Conservation (phyloP, 1,140 invertebrate species). For the Rhyzopertha dominica region DNA sequence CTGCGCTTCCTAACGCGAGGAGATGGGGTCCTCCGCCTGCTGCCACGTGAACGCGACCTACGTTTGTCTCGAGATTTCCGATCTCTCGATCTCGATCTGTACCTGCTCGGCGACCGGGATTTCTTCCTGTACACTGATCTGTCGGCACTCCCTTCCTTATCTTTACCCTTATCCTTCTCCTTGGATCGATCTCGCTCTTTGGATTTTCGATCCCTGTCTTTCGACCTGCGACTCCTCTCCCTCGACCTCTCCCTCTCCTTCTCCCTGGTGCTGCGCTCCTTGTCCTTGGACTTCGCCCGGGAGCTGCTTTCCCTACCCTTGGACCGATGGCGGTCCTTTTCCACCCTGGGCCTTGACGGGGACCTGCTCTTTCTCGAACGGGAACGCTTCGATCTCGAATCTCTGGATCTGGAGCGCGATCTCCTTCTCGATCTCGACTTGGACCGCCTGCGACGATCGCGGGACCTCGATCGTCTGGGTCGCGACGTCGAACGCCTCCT, state of each 20-base stretch:
- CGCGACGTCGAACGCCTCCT: constrained; percentile 42
- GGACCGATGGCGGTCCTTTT: constrained; percentile 18
- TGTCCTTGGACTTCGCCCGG: constrained; percentile 18
- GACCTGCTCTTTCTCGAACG: constrained; percentile 23
- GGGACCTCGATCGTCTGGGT: constrained; percentile 44
- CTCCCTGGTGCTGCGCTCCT: constrained; percentile 11
- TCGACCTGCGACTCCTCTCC: constrained; percentile 44
- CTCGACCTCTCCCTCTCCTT: constrained; percentile 40
- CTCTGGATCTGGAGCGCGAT: constrained; percentile 54
- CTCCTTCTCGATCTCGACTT: constrained; percentile 44
- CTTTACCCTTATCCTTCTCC: constrained; percentile 37
- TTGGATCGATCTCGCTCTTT: constrained; percentile 10
- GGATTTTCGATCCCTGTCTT: constrained; percentile 40
- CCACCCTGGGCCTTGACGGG: constrained; percentile 38
- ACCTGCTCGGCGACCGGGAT: constrained; percentile 44
- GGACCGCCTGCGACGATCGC: constrained; percentile 44
- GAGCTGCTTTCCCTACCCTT: constrained; percentile 17
- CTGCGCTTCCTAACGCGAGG: constrained; percentile 29
- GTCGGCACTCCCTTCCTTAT: constrained; percentile 34
- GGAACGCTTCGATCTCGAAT: constrained; percentile 43
- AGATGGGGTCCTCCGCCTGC: constrained; percentile 12
- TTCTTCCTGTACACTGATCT: constrained; percentile 41
- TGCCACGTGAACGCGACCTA: constrained; percentile 30
- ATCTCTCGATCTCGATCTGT: constrained; percentile 21
- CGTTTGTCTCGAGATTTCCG: constrained; percentile 24